Percentiles rank a stretch among this genome's conserved stretches.
Evolutionary conservation across 2,113 vertebrate genomes (phyloP).

Genomic region (Erythrolamprus reginae): DNA sequence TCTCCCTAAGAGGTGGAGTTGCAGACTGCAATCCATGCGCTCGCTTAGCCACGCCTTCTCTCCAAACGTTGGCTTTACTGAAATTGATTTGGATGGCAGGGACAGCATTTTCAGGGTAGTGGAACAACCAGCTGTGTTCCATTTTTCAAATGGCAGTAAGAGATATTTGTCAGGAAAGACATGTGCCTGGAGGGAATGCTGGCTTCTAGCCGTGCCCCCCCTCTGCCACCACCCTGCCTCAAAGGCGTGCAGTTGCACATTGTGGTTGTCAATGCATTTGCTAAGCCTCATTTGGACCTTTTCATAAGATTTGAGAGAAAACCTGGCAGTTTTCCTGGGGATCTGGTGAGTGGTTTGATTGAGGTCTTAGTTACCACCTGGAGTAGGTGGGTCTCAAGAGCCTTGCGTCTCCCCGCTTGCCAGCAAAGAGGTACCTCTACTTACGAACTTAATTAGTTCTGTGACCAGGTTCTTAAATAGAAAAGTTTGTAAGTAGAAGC

Average conservation of each 20-base stretch:
- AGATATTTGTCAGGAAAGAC: background rate
- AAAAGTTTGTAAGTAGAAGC: too few species aligned
- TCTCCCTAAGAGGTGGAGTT: background rate
- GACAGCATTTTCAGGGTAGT: background rate
- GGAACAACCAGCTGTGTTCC: background rate
- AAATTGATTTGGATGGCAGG: background rate
- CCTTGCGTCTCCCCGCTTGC: background rate
- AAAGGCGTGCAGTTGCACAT: background rate
- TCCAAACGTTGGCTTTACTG: background rate
- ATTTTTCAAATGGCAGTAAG: background rate
- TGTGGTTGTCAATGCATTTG: background rate
- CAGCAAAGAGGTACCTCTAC: too few species aligned
- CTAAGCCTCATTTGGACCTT: background rate
- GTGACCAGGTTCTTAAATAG: background rate
- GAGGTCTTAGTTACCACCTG: background rate
- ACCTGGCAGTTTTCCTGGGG: background rate
- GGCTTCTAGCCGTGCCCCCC: background rate
- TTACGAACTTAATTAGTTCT: too few species aligned
- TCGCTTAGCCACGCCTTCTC: background rate
- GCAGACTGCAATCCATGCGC: background rate
- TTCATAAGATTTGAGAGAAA: background rate
- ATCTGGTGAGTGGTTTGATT: background rate
- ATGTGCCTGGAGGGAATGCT: background rate
- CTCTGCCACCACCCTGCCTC: background rate
- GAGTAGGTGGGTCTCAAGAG: background rate